Evolutionary conservation across 2,797 vertebrate genomes (phyloP).

Genomic region (Oreochromis mossambicus): DNA sequence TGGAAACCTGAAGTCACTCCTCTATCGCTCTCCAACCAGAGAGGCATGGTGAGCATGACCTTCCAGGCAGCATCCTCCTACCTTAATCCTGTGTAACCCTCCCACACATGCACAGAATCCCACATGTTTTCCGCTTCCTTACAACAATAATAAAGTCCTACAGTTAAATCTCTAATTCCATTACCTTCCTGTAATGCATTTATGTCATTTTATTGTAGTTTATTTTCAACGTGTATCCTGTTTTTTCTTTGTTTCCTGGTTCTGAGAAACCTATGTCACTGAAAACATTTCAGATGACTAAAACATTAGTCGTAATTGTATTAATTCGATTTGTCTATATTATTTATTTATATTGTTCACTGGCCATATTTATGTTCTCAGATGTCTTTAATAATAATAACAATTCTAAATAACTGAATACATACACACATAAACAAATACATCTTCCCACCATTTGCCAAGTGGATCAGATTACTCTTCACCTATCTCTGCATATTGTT

Average conservation of each 20-base stretch:
- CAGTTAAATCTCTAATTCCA: neutral
- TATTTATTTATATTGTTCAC: neutral
- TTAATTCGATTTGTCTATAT: fast-evolving
- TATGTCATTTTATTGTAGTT: fast-evolving
- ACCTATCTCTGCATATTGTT: too few species aligned
- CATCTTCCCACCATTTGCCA: too few species aligned
- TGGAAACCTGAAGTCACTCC: constrained; percentile 13
- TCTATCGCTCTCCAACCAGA: neutral
- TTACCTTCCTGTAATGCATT: neutral
- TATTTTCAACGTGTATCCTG: neutral
- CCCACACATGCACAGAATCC: neutral
- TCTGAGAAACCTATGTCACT: neutral
- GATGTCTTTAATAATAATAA: neutral
- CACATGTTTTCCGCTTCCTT: neutral
- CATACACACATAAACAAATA: too few species aligned
- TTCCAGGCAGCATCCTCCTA: constrained; percentile 8
- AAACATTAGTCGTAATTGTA: neutral
- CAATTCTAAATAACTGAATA: too few species aligned
- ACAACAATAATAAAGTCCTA: neutral
- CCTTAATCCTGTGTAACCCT: constrained; percentile 18
- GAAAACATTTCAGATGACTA: neutral
- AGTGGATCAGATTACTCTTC: too few species aligned
- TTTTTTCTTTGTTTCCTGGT: neutral
- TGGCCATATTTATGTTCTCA: neutral
- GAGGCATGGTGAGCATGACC: constrained; percentile 2